Conservation (phyloP, 2,113 vertebrate species). For the Cettia cetti region DNA sequence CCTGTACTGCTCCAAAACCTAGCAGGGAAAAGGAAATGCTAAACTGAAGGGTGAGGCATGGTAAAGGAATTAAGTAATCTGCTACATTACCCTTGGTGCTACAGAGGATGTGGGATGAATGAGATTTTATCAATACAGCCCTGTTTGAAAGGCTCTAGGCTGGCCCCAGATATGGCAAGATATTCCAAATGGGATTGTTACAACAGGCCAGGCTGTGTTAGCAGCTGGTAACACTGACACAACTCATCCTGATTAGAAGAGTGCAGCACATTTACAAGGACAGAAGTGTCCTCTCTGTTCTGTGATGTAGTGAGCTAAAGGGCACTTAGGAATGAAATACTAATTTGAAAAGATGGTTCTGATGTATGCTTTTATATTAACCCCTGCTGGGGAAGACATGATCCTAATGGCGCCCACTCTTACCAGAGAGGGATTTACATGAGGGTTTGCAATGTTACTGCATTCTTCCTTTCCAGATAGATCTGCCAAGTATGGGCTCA, state of each 20-base stretch:
- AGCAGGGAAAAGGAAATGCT: background rate
- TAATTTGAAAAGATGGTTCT: background rate
- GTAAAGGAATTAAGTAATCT: background rate
- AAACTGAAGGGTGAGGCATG: background rate
- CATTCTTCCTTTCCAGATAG: background rate
- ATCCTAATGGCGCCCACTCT: background rate
- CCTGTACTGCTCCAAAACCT: background rate
- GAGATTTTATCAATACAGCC: background rate
- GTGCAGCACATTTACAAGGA: background rate
- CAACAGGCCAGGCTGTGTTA: background rate
- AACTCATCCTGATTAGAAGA: slow-evolving; percentile 4
- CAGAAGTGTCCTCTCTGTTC: slow-evolving; percentile 15
- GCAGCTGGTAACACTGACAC: background rate
- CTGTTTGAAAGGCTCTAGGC: background rate
- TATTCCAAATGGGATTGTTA: background rate
- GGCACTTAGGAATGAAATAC: background rate
- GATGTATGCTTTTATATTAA: background rate
- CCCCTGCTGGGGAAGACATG: background rate
- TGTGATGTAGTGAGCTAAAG: background rate
- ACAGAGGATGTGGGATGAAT: background rate
- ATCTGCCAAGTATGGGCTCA: background rate
- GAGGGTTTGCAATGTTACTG: background rate
- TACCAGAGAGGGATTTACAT: background rate
- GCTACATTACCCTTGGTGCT: background rate
- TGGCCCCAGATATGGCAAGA: background rate